A percentile compares a stretch with the other conserved stretches of the same genome.
Conservation (phyloP, 2,113 vertebrate species). For the Galemys pyrenaicus region DNA sequence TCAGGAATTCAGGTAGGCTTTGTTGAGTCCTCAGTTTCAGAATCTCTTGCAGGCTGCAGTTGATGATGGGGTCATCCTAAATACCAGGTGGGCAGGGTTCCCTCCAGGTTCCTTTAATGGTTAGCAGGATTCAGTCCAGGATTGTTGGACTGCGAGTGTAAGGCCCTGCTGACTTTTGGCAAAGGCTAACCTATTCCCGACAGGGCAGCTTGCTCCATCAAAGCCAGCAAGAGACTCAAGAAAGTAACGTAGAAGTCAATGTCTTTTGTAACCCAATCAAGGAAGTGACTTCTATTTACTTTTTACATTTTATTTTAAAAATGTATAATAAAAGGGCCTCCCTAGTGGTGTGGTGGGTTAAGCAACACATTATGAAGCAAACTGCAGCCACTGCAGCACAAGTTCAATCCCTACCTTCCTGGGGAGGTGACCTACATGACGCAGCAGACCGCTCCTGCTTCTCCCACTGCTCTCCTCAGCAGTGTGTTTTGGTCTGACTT, state of each 20-base stretch:
- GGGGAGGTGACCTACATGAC: too few relatives aligned
- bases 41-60: not conserved
- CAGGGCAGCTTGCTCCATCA: not conserved
- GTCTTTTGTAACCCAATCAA: slow-evolving; percentile 29
- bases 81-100: not conserved
- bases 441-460: too few relatives aligned
- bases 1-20: not conserved
- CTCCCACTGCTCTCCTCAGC: too few relatives aligned
- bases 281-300: not conserved
- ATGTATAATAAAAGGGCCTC: not conserved
- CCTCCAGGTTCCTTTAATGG: not conserved
- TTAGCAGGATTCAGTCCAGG: not conserved
- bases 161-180: not conserved
- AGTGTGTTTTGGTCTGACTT: too few relatives aligned
- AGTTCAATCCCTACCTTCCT: too few relatives aligned
- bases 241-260: not conserved
- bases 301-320: slow-evolving; percentile 35
- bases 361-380: too few relatives aligned
- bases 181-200: not conserved
- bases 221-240: not conserved
- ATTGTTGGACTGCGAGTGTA: not conserved
- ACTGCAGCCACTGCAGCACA: too few relatives aligned
- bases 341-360: too few relatives aligned
- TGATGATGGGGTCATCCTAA: not conserved
- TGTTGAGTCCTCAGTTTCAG: not conserved